Percentiles rank a stretch among this genome's conserved stretches.
Conservation (phyloP, 2,113 vertebrate species). For the Atrichornis clamosus region DNA sequence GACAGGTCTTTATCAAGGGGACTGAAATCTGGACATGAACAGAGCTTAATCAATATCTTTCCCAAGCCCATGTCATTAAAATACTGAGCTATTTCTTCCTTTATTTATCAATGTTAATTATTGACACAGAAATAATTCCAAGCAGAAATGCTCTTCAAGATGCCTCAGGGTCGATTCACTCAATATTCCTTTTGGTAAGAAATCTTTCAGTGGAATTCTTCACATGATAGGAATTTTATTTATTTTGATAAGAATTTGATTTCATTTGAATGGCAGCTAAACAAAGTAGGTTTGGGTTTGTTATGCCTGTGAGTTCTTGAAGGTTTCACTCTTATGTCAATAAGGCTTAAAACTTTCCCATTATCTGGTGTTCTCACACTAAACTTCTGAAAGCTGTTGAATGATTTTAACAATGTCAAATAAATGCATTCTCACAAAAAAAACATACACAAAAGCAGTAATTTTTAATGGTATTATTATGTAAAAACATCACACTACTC, state of each 20-base stretch:
- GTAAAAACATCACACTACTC: constrained; percentile 31
- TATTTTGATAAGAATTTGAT: background rate
- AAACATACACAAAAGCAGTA: background rate
- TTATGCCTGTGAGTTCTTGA: background rate
- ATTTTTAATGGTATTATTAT: constrained; percentile 28
- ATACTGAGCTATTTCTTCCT: background rate
- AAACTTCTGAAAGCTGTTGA: constrained; percentile 17
- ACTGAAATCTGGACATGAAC: background rate
- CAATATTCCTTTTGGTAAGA: background rate
- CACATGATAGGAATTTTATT: background rate
- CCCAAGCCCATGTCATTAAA: background rate
- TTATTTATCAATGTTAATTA: background rate
- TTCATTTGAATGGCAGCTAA: background rate
- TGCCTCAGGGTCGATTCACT: background rate
- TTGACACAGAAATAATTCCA: background rate
- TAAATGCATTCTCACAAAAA: constrained; percentile 2
- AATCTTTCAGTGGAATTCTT: background rate
- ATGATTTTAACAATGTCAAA: background rate
- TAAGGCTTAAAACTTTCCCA: constrained; percentile 28
- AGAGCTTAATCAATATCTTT: background rate
- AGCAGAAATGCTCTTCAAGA: background rate
- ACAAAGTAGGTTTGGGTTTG: background rate
- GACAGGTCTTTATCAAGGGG: background rate
- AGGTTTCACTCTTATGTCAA: background rate
- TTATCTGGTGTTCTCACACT: background rate